Evolutionary conservation across 2,888 invertebrate species (phyloP).

Genomic region (Mythimna vitellina): DNA sequence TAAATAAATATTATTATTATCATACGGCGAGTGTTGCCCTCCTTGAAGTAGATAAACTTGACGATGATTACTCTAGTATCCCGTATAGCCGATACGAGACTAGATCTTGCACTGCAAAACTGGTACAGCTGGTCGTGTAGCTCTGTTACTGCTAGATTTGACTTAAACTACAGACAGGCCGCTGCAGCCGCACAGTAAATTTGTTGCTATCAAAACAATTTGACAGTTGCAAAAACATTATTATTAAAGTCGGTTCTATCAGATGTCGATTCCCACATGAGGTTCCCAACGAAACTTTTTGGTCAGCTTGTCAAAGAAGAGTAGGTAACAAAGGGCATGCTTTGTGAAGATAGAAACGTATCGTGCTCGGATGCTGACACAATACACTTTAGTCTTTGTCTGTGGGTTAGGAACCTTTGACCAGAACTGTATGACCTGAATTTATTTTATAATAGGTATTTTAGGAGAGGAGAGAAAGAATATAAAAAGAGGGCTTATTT

Average conservation of each 20-base stretch:
- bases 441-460: neutral
- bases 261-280: constrained; percentile 13
- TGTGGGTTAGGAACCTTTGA: constrained; percentile 16
- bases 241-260: neutral
- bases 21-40: no score
- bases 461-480: neutral
- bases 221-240: neutral
- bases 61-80: no score
- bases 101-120: no score
- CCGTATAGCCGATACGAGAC: no score
- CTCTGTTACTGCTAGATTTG: no score
- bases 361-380: constrained; percentile 20
- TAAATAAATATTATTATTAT: no score
- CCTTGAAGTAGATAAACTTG: no score
- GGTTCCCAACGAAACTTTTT: constrained; percentile 5
- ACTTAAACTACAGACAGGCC: no score
- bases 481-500: neutral
- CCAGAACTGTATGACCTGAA: neutral
- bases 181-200: no score
- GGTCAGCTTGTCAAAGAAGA: constrained; percentile 38
- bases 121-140: no score
- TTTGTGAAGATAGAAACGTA: constrained; percentile 19
- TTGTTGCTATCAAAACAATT: no score
- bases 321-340: constrained; percentile 31
- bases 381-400: constrained; percentile 11